phyloP scores from a whole-genome alignment of 2,888 invertebrate species.

The Cerastoderma edule region DNA sequence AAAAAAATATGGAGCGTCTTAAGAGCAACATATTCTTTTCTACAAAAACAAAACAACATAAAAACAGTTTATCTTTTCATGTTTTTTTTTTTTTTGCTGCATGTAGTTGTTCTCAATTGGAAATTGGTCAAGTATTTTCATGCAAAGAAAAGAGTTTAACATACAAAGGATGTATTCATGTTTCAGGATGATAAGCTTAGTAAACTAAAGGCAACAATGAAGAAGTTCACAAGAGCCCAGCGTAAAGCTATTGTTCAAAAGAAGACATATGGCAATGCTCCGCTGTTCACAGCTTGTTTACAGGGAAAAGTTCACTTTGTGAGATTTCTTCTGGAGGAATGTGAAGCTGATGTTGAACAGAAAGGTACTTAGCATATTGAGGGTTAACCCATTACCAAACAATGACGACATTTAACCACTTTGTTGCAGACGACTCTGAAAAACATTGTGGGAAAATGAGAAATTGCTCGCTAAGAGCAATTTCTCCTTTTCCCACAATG shows the following conservation, averaged over 20 bases:
- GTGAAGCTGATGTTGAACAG: slow-evolving; percentile 94
- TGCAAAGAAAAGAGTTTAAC: background rate
- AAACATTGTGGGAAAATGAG: too few species aligned
- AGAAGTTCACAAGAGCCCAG: slow-evolving; percentile 60
- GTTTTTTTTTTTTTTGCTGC: too few species aligned
- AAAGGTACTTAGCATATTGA: slow-evolving; percentile 87
- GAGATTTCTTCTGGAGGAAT: slow-evolving; percentile 92
- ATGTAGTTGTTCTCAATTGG: background rate
- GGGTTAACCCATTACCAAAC: too few species aligned
- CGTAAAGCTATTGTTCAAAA: slow-evolving; percentile 60
- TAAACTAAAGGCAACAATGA: slow-evolving; percentile 63
- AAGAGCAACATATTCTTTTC: too few species aligned
- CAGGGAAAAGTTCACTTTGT: slow-evolving; percentile 85
- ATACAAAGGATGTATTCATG: background rate
- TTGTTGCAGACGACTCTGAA: too few species aligned
- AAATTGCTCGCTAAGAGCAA: too few species aligned
- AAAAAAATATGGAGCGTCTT: too few species aligned
- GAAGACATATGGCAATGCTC: slow-evolving; percentile 72
- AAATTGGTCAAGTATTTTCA: background rate
- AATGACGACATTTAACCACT: too few species aligned
- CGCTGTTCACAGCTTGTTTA: slow-evolving; percentile 73
- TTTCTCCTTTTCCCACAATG: too few species aligned
- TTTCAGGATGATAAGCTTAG: slow-evolving; percentile 65
- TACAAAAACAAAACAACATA: too few species aligned
- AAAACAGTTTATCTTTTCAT: too few species aligned